Evolutionary conservation across 2,797 vertebrate species (phyloP).

Genomic region (Danio tinwini): DNA sequence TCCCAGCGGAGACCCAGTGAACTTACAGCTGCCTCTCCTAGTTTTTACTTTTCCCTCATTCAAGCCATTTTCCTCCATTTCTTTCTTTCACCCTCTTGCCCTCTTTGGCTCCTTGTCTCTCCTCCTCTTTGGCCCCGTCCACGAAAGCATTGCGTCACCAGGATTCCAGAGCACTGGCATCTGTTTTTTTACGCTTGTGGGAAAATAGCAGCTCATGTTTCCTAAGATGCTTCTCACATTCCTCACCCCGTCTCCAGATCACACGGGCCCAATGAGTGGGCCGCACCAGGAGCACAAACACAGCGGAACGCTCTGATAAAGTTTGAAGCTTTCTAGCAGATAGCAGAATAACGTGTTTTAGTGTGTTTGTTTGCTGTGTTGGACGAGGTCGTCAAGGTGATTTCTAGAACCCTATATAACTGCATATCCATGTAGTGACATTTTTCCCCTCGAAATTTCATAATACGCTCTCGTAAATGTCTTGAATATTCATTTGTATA

Average conservation of each 20-base stretch:
- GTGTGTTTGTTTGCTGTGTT: slow-evolving; percentile 17
- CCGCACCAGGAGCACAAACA: slow-evolving; percentile 71
- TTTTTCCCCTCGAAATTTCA: slow-evolving; percentile 30
- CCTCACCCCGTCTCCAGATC: slow-evolving; percentile 85
- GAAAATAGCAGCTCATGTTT: slow-evolving; percentile 92
- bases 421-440: slow-evolving; percentile 25
- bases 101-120: slow-evolving; percentile 6
- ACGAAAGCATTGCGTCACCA: slow-evolving; percentile 77
- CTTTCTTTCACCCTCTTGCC: background rate
- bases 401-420: slow-evolving; percentile 14
- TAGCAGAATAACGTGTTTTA: slow-evolving; percentile 58
- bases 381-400: slow-evolving; percentile 5
- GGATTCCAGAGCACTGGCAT: slow-evolving; percentile 78
- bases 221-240: slow-evolving; percentile 87
- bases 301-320: slow-evolving; percentile 68
- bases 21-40: slow-evolving; percentile 61
- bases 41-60: slow-evolving; percentile 65
- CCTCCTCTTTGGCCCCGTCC: slow-evolving; percentile 57
- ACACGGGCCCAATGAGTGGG: slow-evolving; percentile 62
- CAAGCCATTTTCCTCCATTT: slow-evolving; percentile 17
- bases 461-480: background rate
- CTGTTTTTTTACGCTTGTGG: slow-evolving; percentile 89
- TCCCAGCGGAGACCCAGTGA: slow-evolving; percentile 61
- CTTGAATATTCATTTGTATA: slow-evolving; percentile 16
- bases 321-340: slow-evolving; percentile 68